A percentile compares a stretch with the other conserved stretches of the same genome.
phyloP scores from a whole-genome alignment of 2,797 vertebrate species.

The Psittacula derbiana region DNA sequence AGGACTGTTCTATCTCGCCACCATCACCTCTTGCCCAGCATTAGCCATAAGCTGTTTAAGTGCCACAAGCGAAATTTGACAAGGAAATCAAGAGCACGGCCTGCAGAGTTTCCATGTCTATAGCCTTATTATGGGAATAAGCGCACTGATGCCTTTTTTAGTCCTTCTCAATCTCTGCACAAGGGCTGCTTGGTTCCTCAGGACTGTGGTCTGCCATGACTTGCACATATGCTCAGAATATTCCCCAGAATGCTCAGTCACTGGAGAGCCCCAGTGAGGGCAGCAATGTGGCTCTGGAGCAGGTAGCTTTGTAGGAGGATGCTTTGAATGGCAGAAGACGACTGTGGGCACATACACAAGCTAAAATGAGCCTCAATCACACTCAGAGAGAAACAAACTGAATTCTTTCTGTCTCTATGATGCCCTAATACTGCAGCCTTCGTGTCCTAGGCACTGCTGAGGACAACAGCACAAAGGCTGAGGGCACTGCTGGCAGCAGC shows the following conservation, averaged over 20 bases:
- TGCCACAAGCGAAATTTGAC: fast-evolving
- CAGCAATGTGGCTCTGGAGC: fast-evolving
- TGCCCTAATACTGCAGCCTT: background rate
- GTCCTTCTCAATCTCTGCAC: background rate
- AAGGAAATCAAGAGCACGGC: background rate
- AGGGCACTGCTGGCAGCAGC: background rate
- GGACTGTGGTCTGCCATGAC: background rate
- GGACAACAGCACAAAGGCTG: background rate
- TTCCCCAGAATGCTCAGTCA: background rate
- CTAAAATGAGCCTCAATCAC: background rate
- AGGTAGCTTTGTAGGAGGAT: background rate
- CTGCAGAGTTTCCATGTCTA: background rate
- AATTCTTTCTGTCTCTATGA: background rate
- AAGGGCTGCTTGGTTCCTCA: background rate
- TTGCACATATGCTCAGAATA: background rate
- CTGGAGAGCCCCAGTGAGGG: fast-evolving
- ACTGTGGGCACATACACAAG: background rate
- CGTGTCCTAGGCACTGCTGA: fast-evolving
- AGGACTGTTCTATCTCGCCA: background rate
- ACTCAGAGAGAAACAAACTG: background rate
- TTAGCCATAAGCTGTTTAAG: background rate
- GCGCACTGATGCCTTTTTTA: background rate
- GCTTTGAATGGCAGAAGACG: background rate
- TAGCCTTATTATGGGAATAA: background rate
- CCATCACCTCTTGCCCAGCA: background rate